Base-by-base conservation (phyloP, 2,797 vertebrate genomes). In the Moxostoma hubbsi region DNA sequence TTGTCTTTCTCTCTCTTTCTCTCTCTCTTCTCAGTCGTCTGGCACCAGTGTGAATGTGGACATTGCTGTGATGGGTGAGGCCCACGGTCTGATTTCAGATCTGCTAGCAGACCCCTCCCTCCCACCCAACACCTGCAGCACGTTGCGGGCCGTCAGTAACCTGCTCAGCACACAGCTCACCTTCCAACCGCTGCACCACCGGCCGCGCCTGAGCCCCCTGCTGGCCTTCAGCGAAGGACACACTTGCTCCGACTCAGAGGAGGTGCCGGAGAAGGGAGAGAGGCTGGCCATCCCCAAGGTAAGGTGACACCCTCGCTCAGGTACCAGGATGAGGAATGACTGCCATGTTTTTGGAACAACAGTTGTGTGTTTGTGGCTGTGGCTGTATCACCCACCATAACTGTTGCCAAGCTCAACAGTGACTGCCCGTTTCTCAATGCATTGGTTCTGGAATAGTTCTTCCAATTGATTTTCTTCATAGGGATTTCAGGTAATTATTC, bases 31-130 rank as follows among this genome's bases (percentile, higher is more conserved):
- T 36, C 67, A 85, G 81, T 83, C 79, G 18, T 85, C 84, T 58
- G 82, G 83, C 73, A 84, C 85, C 75, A 85, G 78, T 18, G 90
- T 95, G 82, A 94, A 96, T 0, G 97, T 99, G 92, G 98, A 99
- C 80, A 98, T 99, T 0, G 94, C 96, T 0, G 96, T 98, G 88
- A 99, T 99, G 98, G 98, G 97, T 2, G 98, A 99, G 85, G 98
- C 98, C 4, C 97, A 98, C 0, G 98, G 98, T 53, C 92, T 99
- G 88, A 99, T 99, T 81, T 97, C 97, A 0, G 98, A 99, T 86
- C 95, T 99, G 59, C 91, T 99, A 84, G 97, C 97, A 0, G 98
- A 99, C 84, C 95, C 97, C 3, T 97, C 95, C 0, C 90, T 99
- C 86, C 96, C 98, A 6, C 94, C 96, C 0, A 97, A 96, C 0